Base-by-base conservation (phyloP, 2,113 vertebrate genomes). In the Rhabdomys dilectus region DNA sequence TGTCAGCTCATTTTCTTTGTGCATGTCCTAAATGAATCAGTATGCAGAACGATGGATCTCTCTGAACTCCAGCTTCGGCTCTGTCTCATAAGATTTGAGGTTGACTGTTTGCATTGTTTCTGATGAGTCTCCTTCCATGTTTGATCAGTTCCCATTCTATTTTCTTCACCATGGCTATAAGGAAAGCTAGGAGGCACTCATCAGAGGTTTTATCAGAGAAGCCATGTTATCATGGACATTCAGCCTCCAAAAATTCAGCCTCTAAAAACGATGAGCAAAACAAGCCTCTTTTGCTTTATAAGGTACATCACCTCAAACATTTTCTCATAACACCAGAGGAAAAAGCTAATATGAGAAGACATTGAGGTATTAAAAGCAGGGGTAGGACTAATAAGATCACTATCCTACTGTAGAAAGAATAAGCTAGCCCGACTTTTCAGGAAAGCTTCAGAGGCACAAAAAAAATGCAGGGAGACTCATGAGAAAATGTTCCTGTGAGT, bases 31-130 rank as follows among this genome's bases (percentile, higher is more conserved):
- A 75, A 73, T 73, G 89, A 62, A 39, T 29, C 96, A 85, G 12
- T 90, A 92, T 62, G 56, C 92, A 84, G 89, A 97, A 42, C 17
- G 75, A 31, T 84, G 4, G 62, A 75, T 87, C 95, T 88, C 9
- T 12, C 93, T 95, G 60, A 82, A 88, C 82, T 7, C 16, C 2
- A 94, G 36, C 15, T 91, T 96, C 94, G 66, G 26, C 42, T 29
- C 13, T 88, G 72, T 86, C n/a, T 39, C 60, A 26, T 87, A 89
- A 76, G 60, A 60, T 64, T 80, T 93, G 42, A 58, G 89, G 39
- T 77, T 93, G 68, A 82, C 9, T 91, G 8, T 86, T 96, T 95
- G 68, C 34, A 88, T 87, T 89, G 93, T 60, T 93, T 34, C 31
- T 45, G 1, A 36, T 29, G 60, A 72, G 39, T 36, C 17, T 75